These are phyloP conservation scores for Corvus cornix DNA, from an alignment of 2,113 vertebrate species.

Conservation along the genomic window DNA sequence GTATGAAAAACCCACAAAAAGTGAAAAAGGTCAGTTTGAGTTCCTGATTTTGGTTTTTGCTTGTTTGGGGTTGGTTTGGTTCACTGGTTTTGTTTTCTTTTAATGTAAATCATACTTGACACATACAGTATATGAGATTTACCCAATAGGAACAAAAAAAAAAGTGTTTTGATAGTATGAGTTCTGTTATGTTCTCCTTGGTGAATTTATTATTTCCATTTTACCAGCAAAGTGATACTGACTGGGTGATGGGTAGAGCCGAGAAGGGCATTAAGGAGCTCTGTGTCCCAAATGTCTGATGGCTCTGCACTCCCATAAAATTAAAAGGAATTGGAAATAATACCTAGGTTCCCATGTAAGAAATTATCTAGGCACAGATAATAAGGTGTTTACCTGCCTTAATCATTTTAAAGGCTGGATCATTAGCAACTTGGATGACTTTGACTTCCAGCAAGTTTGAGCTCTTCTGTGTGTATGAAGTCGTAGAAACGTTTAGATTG, in stretches of 20 bases:
- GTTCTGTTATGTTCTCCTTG: not conserved
- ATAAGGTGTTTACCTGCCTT: not conserved
- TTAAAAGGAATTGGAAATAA: not conserved
- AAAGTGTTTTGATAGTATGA: not conserved
- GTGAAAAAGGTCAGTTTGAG: constrained; percentile 87
- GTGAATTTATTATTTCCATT: not conserved
- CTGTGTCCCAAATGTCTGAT: not conserved
- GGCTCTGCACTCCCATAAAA: not conserved
- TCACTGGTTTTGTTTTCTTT: not conserved
- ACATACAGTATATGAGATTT: not conserved
- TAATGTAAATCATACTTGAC: not conserved
- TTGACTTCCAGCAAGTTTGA: not conserved
- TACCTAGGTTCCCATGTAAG: not conserved
- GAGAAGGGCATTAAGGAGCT: not conserved
- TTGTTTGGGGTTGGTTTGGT: not conserved
- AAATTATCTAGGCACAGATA: not conserved
- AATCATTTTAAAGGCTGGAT: not conserved
- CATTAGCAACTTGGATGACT: not conserved
- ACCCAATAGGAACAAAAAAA: not conserved
- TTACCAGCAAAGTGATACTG: not conserved
- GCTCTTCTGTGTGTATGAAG: not conserved
- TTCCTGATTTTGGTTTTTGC: not conserved
- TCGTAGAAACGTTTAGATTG: not conserved
- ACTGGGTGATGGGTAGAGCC: not conserved
- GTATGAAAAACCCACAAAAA: constrained; percentile 94